These are phyloP conservation scores for Meteorus cinctellus DNA, from an alignment of 2,888 invertebrate species.

Conservation along the genomic window DNA sequence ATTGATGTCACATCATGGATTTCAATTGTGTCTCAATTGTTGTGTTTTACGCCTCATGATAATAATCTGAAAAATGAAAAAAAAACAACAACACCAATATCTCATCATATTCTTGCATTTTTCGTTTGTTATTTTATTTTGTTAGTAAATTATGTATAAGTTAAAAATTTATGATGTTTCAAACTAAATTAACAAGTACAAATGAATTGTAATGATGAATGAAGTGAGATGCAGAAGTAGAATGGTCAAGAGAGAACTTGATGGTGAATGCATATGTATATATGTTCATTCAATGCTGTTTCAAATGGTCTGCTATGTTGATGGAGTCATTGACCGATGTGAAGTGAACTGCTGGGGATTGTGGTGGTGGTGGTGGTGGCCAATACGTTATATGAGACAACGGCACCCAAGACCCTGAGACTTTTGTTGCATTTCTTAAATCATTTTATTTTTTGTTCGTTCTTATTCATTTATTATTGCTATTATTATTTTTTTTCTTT, in stretches of 20 bases:
- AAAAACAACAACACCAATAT: neutral
- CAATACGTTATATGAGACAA: conserved; percentile 52
- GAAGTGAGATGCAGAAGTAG: neutral
- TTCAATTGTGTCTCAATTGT: conserved; percentile 9
- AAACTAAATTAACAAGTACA: too few species aligned
- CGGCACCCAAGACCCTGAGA: conserved; percentile 43
- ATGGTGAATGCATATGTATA: conserved; percentile 29
- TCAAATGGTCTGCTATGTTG: conserved; percentile 10
- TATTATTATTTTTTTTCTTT: neutral
- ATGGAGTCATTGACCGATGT: conserved; percentile 53
- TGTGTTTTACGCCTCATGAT: neutral
- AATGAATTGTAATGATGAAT: neutral
- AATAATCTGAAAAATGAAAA: neutral
- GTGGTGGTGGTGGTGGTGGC: conserved; percentile 48
- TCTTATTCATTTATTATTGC: neutral
- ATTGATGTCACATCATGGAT: conserved; percentile 20
- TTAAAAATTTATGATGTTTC: too few species aligned
- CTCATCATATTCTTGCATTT: neutral
- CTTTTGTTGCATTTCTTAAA: conserved; percentile 47
- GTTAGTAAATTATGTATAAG: neutral
- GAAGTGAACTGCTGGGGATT: neutral
- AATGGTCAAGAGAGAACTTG: conserved; percentile 1
- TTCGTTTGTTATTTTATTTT: neutral
- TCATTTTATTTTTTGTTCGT: conserved; percentile 36
- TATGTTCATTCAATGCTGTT: conserved; percentile 19